phyloP scores from a whole-genome alignment of 1,140 invertebrate species.

The Drosophila tropicalis region DNA sequence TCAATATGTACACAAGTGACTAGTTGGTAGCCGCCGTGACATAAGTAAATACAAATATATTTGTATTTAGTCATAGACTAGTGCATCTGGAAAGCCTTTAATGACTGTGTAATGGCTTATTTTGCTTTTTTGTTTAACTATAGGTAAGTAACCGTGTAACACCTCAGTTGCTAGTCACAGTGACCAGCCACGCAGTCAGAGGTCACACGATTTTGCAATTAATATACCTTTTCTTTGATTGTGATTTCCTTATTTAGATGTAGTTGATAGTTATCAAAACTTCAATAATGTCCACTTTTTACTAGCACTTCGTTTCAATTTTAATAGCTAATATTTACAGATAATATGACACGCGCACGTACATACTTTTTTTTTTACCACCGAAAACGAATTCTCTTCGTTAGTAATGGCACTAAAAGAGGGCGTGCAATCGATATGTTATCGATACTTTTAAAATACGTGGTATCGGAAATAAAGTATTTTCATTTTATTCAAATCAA shows the following conservation, averaged over 20 bases:
- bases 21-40: neutral
- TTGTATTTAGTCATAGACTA: neutral
- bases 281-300: neutral
- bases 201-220: neutral
- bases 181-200: neutral
- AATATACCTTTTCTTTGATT: neutral
- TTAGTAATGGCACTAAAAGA: constrained; percentile 24
- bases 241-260: neutral
- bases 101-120: neutral
- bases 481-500: no score
- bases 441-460: no score
- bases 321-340: constrained; percentile 50
- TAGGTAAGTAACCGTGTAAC: neutral
- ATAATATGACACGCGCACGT: constrained; percentile 31
- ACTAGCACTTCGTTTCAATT: neutral
- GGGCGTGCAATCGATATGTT: neutral
- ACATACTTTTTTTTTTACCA: constrained; percentile 51
- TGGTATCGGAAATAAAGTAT: no score
- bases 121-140: neutral
- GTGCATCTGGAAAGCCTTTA: neutral
- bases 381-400: constrained; percentile 61
- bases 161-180: neutral
- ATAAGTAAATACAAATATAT: neutral
- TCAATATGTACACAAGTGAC: neutral
- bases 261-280: neutral